Percentiles rank a stretch among this genome's conserved stretches.
phyloP scores from a whole-genome alignment of 1,140 invertebrate species.

The Bombus pascuorum region DNA sequence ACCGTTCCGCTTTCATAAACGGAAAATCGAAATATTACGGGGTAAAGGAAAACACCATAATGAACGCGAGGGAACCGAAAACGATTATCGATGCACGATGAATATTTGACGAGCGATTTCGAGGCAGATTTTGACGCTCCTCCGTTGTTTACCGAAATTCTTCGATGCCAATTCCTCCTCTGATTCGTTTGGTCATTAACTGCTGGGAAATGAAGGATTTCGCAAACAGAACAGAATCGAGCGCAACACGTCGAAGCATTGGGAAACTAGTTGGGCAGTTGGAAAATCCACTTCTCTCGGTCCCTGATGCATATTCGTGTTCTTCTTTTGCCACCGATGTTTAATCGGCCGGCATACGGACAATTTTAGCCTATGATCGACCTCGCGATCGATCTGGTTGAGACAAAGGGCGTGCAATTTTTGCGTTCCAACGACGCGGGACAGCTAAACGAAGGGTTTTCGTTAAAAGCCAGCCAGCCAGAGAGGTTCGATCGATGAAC shows the following conservation, averaged over 20 bases:
- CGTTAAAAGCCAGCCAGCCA: conserved; percentile 20
- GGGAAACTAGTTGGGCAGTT: no score
- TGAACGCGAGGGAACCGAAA: conserved; percentile 2
- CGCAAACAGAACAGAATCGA: conserved; percentile 13
- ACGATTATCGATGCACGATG: conserved; percentile 41
- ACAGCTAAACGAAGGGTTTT: conserved; percentile 16
- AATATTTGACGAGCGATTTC: conserved; percentile 51
- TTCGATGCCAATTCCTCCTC: not conserved
- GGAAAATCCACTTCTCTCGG: no score
- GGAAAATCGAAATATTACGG: conserved; percentile 29
- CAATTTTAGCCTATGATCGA: no score
- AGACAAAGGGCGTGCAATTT: conserved; percentile 33
- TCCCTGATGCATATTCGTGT: no score
- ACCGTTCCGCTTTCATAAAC: conserved; percentile 52
- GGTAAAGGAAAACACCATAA: not conserved
- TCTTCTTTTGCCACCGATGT: not conserved
- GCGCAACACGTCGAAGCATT: no score
- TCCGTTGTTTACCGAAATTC: conserved; percentile 40
- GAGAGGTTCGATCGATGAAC: conserved; percentile 29
- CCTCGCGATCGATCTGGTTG: no score
- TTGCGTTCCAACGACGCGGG: not conserved
- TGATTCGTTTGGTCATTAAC: not conserved
- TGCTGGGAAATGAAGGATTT: conserved; percentile 38
- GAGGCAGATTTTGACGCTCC: conserved; percentile 8
- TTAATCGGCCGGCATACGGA: no score